A percentile compares a stretch with the other conserved stretches of the same genome.
These are phyloP conservation scores for Calliphora vomitoria DNA, from an alignment of 2,888 invertebrate genomes.

Conservation along the genomic window DNA sequence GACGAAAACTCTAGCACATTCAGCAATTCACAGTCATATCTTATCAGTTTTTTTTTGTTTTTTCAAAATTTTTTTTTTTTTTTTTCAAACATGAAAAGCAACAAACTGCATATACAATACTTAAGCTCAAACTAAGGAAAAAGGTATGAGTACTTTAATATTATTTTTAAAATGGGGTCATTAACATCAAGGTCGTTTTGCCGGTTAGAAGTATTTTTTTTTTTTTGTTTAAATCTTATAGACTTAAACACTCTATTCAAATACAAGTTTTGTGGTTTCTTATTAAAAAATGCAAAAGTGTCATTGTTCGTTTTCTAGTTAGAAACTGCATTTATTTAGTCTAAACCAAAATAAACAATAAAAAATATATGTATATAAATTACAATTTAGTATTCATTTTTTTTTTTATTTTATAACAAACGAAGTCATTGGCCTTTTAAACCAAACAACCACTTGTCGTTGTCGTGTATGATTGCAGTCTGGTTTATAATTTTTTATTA, in stretches of 20 bases:
- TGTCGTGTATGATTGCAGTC: slow-evolving; percentile 26
- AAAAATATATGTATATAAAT: slow-evolving; percentile 1
- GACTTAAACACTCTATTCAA: neutral
- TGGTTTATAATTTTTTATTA: slow-evolving; percentile 3
- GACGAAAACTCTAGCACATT: neutral
- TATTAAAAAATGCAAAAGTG: neutral
- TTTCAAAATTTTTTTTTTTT: too few species aligned
- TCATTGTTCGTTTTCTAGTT: neutral
- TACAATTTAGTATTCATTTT: neutral
- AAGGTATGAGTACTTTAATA: slow-evolving; percentile 16
- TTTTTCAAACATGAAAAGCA: neutral
- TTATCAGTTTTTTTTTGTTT: slow-evolving; percentile 31
- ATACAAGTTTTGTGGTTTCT: neutral
- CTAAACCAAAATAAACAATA: slow-evolving; percentile 13
- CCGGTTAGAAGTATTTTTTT: slow-evolving; percentile 12
- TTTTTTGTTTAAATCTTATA: neutral
- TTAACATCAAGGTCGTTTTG: slow-evolving; percentile 66
- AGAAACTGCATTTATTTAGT: neutral
- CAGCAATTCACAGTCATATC: slow-evolving; percentile 14
- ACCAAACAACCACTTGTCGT: slow-evolving; percentile 33
- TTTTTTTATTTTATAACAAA: slow-evolving; percentile 20
- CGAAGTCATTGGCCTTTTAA: slow-evolving; percentile 54
- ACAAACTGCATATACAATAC: neutral
- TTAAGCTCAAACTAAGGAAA: neutral
- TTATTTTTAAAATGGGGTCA: slow-evolving; percentile 50